Evolutionary conservation across 2,888 invertebrate species (phyloP).

Genomic region (Capitulum mitella): DNA sequence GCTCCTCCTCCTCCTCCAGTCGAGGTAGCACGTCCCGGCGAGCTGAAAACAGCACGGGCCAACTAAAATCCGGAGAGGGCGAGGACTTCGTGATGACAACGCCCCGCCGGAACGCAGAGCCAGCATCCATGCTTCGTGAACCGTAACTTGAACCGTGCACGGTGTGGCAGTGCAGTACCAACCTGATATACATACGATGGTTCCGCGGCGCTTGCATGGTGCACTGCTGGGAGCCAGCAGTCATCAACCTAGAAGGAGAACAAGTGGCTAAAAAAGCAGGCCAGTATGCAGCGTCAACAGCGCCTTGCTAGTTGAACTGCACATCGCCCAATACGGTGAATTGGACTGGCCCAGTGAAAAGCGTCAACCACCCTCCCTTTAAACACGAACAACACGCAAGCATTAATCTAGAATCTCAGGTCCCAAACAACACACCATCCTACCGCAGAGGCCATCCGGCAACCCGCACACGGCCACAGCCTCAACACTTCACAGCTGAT

Average conservation of each 20-base stretch:
- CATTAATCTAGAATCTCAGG: background rate
- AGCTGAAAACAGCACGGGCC: background rate
- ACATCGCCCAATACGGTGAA: too few relatives aligned
- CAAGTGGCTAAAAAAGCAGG: background rate
- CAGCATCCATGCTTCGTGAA: background rate
- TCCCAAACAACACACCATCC: background rate
- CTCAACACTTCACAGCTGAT: background rate
- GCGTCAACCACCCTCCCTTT: too few relatives aligned
- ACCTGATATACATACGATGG: slow-evolving; percentile 17
- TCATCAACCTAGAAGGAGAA: slow-evolving; percentile 16
- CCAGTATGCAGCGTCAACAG: too few relatives aligned
- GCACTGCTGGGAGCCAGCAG: background rate
- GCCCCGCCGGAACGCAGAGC: background rate
- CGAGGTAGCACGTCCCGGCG: background rate
- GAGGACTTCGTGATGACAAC: background rate
- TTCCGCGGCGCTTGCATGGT: background rate
- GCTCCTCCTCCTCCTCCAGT: background rate
- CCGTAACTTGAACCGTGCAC: too few relatives aligned
- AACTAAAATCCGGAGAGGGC: background rate
- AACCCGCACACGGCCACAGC: background rate
- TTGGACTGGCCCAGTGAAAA: background rate
- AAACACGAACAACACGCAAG: too few relatives aligned
- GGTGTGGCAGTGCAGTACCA: background rate
- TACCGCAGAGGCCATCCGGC: background rate
- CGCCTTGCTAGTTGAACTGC: too few relatives aligned